Evolutionary conservation across 2,113 vertebrate species (phyloP).

Genomic region (Cheirogaleus medius): DNA sequence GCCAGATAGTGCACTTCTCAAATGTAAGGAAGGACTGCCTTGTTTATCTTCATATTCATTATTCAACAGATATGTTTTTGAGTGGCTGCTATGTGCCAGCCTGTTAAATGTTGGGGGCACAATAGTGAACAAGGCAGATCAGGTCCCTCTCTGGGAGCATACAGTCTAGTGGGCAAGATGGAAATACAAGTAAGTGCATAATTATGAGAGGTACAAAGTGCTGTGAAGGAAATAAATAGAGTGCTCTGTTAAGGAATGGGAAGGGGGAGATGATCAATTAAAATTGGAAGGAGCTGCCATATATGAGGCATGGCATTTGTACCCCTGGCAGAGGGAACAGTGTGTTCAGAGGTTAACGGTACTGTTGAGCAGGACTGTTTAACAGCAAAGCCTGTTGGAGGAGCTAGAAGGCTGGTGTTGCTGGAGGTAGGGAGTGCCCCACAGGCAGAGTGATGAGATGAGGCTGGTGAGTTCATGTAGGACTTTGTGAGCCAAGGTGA

Average conservation of each 20-base stretch:
- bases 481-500: not conserved
- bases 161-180: not conserved
- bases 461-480: conserved; percentile 20
- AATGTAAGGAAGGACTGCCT: not conserved
- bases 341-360: not conserved
- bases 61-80: conserved; percentile 5
- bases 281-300: not conserved
- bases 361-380: not conserved
- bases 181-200: not conserved
- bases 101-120: not conserved
- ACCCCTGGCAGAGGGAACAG: not conserved
- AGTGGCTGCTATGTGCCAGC: not conserved
- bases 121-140: not conserved
- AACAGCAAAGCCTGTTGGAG: not conserved
- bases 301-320: not conserved
- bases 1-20: not conserved
- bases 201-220: not conserved
- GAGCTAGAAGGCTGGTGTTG: conserved; percentile 2
- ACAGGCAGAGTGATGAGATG: not conserved
- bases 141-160: not conserved
- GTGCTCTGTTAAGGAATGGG: not conserved
- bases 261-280: not conserved
- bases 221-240: not conserved
- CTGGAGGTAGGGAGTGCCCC: conserved; percentile 43
- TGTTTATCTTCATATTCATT: conserved; percentile 27